phyloP scores from a whole-genome alignment of 2,888 invertebrate genomes.

The Himalopsyche kuldschensis region DNA sequence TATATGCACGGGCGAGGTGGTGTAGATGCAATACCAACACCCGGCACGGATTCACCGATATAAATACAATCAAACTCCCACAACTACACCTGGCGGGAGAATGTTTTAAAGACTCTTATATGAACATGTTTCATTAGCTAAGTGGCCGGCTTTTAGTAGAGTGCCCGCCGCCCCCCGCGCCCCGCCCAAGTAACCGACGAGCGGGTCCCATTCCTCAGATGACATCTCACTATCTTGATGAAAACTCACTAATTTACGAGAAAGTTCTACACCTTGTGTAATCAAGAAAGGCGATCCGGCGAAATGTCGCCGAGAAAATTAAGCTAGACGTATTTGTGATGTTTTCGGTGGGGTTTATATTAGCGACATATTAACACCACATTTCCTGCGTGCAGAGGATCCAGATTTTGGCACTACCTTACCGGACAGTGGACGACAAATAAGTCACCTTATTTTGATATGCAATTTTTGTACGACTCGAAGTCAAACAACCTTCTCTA shows the following conservation, averaged over 20 bases:
- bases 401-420: too few relatives aligned
- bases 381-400: neutral
- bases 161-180: conserved; percentile 41
- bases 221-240: conserved; percentile 7
- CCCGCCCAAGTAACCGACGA: conserved; percentile 1
- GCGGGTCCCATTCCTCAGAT: conserved; percentile 8
- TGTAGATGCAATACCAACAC: neutral
- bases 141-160: conserved; percentile 61
- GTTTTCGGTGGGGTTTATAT: neutral
- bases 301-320: neutral
- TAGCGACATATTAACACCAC: neutral
- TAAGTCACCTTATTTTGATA: too few relatives aligned
- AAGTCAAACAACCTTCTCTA: too few relatives aligned
- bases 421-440: too few relatives aligned
- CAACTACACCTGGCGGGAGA: conserved; percentile 6
- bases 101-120: conserved; percentile 46
- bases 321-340: neutral
- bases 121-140: conserved; percentile 64
- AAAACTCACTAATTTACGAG: conserved; percentile 1
- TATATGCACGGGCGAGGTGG: neutral
- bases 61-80: neutral
- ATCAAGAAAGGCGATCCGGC: neutral
- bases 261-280: neutral
- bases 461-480: too few relatives aligned
- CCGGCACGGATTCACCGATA: neutral